These are phyloP conservation scores for Drosophila truncata DNA, from an alignment of 1,140 invertebrate species.

Conservation along the genomic window DNA sequence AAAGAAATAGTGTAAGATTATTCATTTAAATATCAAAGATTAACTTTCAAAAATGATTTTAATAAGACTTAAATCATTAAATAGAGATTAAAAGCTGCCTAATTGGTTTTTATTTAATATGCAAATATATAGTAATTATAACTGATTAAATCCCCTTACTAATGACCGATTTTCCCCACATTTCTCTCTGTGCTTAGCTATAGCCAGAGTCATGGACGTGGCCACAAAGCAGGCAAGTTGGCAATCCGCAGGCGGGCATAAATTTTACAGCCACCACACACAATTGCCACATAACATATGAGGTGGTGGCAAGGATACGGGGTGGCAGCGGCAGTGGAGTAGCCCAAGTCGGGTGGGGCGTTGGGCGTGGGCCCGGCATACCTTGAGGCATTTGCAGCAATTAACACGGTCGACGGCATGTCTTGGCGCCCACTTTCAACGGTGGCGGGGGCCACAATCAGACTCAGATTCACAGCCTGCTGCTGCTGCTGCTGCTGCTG, in stretches of 20 bases:
- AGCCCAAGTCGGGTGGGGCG: slow-evolving; percentile 5
- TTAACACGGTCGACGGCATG: slow-evolving; percentile 79
- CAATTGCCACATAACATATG: slow-evolving; percentile 49
- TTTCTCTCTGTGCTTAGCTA: slow-evolving; percentile 12
- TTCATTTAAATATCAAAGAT: not conserved
- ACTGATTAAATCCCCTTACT: not conserved
- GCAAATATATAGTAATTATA: not conserved
- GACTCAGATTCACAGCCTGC: slow-evolving; percentile 32
- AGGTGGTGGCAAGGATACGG: slow-evolving; percentile 11
- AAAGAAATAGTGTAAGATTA: not conserved
- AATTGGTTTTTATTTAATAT: not conserved
- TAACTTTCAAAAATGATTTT: no score
- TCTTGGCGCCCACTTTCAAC: slow-evolving; percentile 76
- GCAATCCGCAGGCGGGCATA: slow-evolving; percentile 55
- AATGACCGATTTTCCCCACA: not conserved
- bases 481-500: slow-evolving; percentile 23
- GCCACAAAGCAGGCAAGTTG: slow-evolving; percentile 36
- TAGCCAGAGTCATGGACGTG: slow-evolving; percentile 23
- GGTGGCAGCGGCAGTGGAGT: not conserved
- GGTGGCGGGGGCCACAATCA: slow-evolving; percentile 36
- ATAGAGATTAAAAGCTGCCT: not conserved
- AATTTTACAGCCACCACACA: slow-evolving; percentile 60
- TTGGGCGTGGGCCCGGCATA: slow-evolving; percentile 55
- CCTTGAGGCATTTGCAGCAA: slow-evolving; percentile 77
- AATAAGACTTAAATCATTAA: not conserved